These are phyloP conservation scores for Brachionus plicatilis DNA, from an alignment of 1,140 invertebrate genomes.

Conservation along the genomic window DNA sequence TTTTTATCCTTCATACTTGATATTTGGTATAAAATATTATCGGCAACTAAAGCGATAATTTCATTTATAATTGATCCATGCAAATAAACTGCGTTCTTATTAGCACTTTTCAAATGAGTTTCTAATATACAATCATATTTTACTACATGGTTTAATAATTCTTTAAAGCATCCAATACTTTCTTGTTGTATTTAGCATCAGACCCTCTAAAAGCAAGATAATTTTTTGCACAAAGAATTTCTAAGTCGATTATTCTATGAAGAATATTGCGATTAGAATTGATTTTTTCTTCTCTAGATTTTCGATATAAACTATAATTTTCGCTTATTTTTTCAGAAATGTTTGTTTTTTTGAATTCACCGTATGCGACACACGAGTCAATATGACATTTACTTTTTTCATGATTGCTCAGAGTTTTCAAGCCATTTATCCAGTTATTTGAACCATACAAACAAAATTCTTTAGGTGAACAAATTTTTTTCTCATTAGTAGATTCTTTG, in stretches of 20 bases:
- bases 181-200: neutral
- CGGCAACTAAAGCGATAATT: neutral
- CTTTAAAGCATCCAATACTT: neutral
- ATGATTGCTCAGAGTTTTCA: neutral
- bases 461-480: neutral
- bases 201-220: neutral
- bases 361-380: neutral
- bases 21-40: neutral
- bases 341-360: neutral
- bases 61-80: neutral
- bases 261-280: neutral
- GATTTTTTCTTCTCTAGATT: neutral
- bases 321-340: neutral
- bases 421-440: neutral
- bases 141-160: neutral
- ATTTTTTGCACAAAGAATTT: neutral
- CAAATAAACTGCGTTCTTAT: neutral
- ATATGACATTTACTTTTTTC: neutral
- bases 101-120: neutral
- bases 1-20: neutral
- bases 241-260: neutral
- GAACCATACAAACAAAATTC: neutral
- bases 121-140: neutral
- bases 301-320: neutral
- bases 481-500: neutral